phyloP scores from a whole-genome alignment of 1,140 invertebrate species.

The Antheraea mylitta region DNA sequence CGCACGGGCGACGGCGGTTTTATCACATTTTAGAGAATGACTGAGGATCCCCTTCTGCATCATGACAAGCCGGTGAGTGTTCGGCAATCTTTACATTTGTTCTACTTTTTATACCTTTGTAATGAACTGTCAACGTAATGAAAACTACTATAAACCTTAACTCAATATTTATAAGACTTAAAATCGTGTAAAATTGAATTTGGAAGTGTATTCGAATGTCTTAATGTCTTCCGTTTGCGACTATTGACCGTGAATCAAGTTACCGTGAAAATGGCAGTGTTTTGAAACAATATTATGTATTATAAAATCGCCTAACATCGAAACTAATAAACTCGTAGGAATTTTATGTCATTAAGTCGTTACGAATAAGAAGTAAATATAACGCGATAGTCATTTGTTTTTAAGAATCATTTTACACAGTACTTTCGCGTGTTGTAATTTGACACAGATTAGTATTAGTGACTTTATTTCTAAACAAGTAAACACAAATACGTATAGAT shows the following conservation, averaged over 20 bases:
- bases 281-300: background rate
- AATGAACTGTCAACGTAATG: background rate
- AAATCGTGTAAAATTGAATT: slow-evolving; percentile 5
- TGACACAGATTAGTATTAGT: background rate
- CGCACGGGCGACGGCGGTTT: slow-evolving; percentile 70
- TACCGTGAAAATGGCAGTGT: slow-evolving; percentile 16
- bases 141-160: background rate
- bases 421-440: background rate
- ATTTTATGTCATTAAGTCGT: background rate
- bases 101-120: background rate
- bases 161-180: background rate
- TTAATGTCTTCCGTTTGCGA: slow-evolving; percentile 11
- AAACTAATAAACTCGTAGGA: background rate
- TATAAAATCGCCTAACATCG: background rate
- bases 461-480: background rate
- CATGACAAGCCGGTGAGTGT: slow-evolving; percentile 73
- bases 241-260: slow-evolving; percentile 27
- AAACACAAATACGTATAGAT: background rate
- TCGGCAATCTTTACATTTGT: background rate
- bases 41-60: slow-evolving; percentile 61
- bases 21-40: slow-evolving; percentile 77
- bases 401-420: background rate
- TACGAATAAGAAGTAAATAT: background rate
- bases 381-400: background rate
- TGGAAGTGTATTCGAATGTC: slow-evolving; percentile 16